phyloP scores from a whole-genome alignment of 35 echinoderm and acorn worm genomes.

The Ptychodera flava region DNA sequence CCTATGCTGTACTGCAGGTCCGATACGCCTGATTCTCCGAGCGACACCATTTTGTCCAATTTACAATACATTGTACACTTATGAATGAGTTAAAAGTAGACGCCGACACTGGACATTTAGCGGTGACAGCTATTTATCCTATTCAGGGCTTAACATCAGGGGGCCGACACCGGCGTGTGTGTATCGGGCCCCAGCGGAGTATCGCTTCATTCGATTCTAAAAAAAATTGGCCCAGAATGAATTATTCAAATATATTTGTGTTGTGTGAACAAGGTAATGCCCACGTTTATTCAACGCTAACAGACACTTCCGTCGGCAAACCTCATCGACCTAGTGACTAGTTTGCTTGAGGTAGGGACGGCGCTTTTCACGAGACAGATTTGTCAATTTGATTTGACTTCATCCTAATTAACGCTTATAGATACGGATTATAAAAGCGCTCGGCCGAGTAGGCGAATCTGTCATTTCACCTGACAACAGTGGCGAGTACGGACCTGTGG shows the following conservation, averaged over 20 bases:
- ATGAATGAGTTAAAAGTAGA: background rate
- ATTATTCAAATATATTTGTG: background rate
- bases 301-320: background rate
- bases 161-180: background rate
- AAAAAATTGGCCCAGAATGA: background rate
- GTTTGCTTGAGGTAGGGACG: no score
- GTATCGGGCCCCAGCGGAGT: background rate
- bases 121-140: background rate
- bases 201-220: no score
- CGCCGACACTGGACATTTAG: background rate
- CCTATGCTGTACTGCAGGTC: no score
- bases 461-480: no score
- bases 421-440: no score
- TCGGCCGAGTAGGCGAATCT: no score
- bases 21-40: background rate
- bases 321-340: no score
- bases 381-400: no score
- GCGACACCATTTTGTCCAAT: background rate
- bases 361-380: no score
- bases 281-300: background rate
- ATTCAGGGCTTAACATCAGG: background rate
- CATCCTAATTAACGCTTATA: no score
- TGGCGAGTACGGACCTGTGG: no score
- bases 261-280: background rate
- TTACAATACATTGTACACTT: background rate